Conservation (phyloP, 1,140 invertebrate genomes). For the Panagrolaimus sp. region DNA sequence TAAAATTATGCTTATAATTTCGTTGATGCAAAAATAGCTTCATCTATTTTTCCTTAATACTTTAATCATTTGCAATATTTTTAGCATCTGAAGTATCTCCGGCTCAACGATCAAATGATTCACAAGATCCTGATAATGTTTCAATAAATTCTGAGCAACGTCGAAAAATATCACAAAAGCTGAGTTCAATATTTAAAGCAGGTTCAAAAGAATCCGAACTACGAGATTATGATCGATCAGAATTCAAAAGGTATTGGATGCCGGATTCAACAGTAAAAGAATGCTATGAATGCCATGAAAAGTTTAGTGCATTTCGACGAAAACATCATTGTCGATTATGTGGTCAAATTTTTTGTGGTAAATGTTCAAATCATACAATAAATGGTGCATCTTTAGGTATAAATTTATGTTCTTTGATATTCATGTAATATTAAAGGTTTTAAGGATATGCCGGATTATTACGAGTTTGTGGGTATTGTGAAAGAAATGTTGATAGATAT, state of each 20-base stretch:
- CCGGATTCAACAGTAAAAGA: slow-evolving; percentile 89
- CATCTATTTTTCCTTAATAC: too few species aligned
- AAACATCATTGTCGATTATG: slow-evolving; percentile 83
- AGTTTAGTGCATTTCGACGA: slow-evolving; percentile 84
- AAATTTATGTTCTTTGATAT: neutral
- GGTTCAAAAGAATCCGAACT: slow-evolving; percentile 20
- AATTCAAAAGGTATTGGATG: slow-evolving; percentile 90
- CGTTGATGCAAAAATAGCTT: too few species aligned
- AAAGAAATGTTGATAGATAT: slow-evolving; percentile 37
- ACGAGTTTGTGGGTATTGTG: slow-evolving; percentile 54
- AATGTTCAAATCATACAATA: slow-evolving; percentile 87
- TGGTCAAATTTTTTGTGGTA: slow-evolving; percentile 74
- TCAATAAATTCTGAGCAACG: neutral
- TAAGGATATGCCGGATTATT: slow-evolving; percentile 52
- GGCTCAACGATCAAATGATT: neutral
- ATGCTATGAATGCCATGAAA: slow-evolving; percentile 90
- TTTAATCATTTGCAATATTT: too few species aligned
- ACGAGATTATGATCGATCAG: slow-evolving; percentile 32
- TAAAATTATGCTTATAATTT: too few species aligned
- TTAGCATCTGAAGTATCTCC: neutral
- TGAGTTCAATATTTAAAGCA: neutral
- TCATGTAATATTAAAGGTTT: slow-evolving; percentile 21
- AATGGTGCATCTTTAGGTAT: slow-evolving; percentile 68
- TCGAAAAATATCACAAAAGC: neutral
- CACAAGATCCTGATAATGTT: neutral